These are phyloP conservation scores for Phocides pigmalion DNA, from an alignment of 1,140 invertebrate species.

Conservation along the genomic window DNA sequence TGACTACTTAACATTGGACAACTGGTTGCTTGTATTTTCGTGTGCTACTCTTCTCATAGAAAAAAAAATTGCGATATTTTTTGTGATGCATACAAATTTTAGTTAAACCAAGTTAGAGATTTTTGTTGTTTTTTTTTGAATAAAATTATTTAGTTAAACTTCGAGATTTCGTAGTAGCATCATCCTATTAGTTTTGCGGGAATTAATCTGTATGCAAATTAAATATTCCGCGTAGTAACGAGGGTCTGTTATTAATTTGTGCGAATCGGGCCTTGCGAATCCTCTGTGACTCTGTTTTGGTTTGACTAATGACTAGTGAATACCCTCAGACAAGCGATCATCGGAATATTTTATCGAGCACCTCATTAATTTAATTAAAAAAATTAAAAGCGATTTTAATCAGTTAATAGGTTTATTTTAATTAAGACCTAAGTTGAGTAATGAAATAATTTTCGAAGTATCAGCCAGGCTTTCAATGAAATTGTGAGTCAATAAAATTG, in stretches of 20 bases:
- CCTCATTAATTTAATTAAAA: slow-evolving; percentile 37
- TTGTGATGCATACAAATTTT: too few species aligned
- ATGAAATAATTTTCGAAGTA: slow-evolving; percentile 32
- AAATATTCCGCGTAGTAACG: slow-evolving; percentile 56
- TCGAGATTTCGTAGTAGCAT: slow-evolving; percentile 35
- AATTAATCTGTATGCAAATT: slow-evolving; percentile 78
- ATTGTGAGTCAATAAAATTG: slow-evolving; percentile 20
- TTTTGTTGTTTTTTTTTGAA: too few species aligned
- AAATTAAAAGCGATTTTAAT: slow-evolving; percentile 32
- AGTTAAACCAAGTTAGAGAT: not conserved
- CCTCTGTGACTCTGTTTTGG: slow-evolving; percentile 18
- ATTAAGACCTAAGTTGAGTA: slow-evolving; percentile 30
- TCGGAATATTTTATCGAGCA: slow-evolving; percentile 28
- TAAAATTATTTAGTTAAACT: not conserved
- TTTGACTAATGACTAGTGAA: slow-evolving; percentile 36
- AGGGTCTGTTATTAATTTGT: slow-evolving; percentile 60
- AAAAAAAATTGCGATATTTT: too few species aligned
- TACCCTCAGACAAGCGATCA: slow-evolving; percentile 33
- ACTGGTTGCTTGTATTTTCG: too few species aligned
- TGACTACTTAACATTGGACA: too few species aligned
- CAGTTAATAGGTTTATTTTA: slow-evolving; percentile 35
- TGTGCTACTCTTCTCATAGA: too few species aligned
- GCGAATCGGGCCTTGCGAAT: slow-evolving; percentile 43
- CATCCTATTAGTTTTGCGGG: slow-evolving; percentile 62
- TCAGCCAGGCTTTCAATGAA: slow-evolving; percentile 5